Evolutionary conservation across 2,113 vertebrate genomes (phyloP), one percentile per base, ranked within the genome.

Genomic region (Rhagologus leucostigma): DNA sequence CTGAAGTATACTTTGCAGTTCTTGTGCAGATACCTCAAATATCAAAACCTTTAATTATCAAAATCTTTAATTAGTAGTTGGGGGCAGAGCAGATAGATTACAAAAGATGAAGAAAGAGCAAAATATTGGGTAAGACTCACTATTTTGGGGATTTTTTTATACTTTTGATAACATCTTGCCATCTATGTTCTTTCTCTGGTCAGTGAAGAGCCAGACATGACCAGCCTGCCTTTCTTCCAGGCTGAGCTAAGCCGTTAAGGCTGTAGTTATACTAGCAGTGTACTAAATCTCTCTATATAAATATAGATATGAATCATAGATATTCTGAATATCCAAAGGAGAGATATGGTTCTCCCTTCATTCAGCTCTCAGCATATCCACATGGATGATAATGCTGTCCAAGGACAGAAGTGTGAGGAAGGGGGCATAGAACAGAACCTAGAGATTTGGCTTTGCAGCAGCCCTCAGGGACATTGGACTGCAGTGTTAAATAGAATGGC

Each of bases 191-290:
- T 63, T 39, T 53, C 13, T 82, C 33, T 65, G 60, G 37, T 76
- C 53, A 41, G 2, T 62, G 41, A 80, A 79, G 74, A 68, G 30
- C 26, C 32, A 87, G 70, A 56, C 19, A 19, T 44, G 23, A 30
- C 37, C 42, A 84, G 29, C 26, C 44, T 73, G 17, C 8, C 1
- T 22, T 93, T 90, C 33, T 82, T 52, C 37, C 11, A 56, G 65
- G 32, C 65, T 75, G 42, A 93, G 35, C 27, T 55, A 96, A 77
- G 33, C 56, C 60, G 49, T 59, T 85, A 39, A 80, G n/a, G n/a
- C 59, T 64, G 15, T 57, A 62, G 27, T 79, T 88, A 47, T 6
- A 69, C 17, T 13, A 46, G 5, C 35, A 52, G 11, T 69, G 44
- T 56, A 30, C 22, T 37, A 37, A 52, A 63, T 24, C 23, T 49